Evolutionary conservation across 2,797 vertebrate genomes (phyloP), one percentile per base, ranked within the genome.

Genomic region (Coregonus sp.): DNA sequence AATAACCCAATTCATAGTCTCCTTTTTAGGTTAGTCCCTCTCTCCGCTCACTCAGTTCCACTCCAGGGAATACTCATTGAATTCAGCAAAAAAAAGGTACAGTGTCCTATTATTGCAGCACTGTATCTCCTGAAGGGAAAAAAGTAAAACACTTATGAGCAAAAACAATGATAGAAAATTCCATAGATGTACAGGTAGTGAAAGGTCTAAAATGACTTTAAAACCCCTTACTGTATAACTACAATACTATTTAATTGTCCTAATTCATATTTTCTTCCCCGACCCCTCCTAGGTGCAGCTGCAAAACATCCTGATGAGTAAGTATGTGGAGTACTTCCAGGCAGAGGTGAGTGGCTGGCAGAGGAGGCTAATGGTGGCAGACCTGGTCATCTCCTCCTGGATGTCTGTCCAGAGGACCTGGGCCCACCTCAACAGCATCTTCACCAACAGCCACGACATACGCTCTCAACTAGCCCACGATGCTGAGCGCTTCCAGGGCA

Each of bases 401-500:
- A 90, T 96, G 91, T 94, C 89, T n/a, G 94, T 96, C 66, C 95
- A 96, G 87, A 94, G 91, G 80, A 96, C 95, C 4, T 96, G 95
- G 95, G 94, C 94, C 52, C 95, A 96, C 85, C 93, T 96, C 40
- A 94, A 96, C 84, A 94, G 94, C 89, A 96, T 96, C 89, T 96
- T 96, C 83, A 95, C 93, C 59, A 95, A 95, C 87, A 96, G 95
- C 70, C 93, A 95, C 9, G 96, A 96, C 87, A 96, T 96, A 70
- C 91, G 95, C 78, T 93, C 89, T 80, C 95, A 96, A 87, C 91
- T 96, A 85, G 93, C 95, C 72, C 90, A 91, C 11, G 96, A 96
- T 6, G 93, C 95, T 0, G 89, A 94, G 76, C 90, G 90, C 75
- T 96, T 96, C 86, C 93, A 94, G 79, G 91, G 91, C 81, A 96